phyloP scores from a whole-genome alignment of 2,888 invertebrate species.

The Melanostoma scalare region DNA sequence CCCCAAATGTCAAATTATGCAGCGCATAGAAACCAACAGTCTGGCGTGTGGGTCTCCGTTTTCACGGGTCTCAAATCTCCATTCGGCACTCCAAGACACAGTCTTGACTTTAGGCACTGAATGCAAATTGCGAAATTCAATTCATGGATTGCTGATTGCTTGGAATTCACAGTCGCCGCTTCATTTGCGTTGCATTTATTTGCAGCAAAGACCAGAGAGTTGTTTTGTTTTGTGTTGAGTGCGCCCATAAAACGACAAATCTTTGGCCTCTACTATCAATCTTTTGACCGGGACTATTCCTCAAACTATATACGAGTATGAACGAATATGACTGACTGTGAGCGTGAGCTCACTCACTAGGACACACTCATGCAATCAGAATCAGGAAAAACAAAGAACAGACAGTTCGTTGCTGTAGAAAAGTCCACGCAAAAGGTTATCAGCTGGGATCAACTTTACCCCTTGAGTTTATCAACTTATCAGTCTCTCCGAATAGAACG shows the following conservation, averaged over 20 bases:
- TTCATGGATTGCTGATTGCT: conserved; percentile 71
- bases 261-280: conserved; percentile 70
- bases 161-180: conserved; percentile 55
- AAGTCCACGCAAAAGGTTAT: conserved; percentile 59
- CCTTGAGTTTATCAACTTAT: conserved; percentile 70
- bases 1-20: conserved; percentile 63
- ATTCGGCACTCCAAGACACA: conserved; percentile 27
- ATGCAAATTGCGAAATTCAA: conserved; percentile 68
- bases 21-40: conserved; percentile 15
- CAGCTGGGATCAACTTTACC: conserved; percentile 67
- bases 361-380: conserved; percentile 30
- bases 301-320: conserved; percentile 20
- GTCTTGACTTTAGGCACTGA: not conserved
- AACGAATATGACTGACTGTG: not conserved
- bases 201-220: not conserved
- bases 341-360: conserved; percentile 7
- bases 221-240: conserved; percentile 23
- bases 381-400: conserved; percentile 44
- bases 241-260: conserved; percentile 68
- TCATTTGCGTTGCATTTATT: conserved; percentile 4
- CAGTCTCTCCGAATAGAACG: conserved; percentile 8
- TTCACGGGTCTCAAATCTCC: conserved; percentile 53
- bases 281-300: conserved; percentile 51
- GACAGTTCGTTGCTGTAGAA: conserved; percentile 11
- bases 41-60: conserved; percentile 62